Evolutionary conservation across 1,140 invertebrate species (phyloP).

Genomic region (Platorchestia sp.): DNA sequence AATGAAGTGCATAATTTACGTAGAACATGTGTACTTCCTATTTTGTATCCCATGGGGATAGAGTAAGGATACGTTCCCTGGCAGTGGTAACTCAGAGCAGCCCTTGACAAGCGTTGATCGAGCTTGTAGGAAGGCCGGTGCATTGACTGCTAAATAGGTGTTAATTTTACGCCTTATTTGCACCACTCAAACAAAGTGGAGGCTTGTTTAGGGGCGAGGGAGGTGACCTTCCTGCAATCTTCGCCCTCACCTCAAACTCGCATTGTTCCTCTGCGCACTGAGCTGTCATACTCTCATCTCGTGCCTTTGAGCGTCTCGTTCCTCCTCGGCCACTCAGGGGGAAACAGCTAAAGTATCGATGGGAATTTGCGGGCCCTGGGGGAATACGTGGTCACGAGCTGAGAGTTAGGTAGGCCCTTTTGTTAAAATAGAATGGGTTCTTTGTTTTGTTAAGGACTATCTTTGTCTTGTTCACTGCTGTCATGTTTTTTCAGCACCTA

Average conservation of each 20-base stretch:
- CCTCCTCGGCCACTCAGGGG: too few relatives aligned
- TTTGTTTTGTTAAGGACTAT: too few relatives aligned
- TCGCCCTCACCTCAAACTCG: not conserved
- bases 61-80: not conserved
- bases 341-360: too few relatives aligned
- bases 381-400: too few relatives aligned
- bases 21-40: not conserved
- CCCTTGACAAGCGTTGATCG: not conserved
- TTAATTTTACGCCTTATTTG: not conserved
- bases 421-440: too few relatives aligned
- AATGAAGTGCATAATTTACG: not conserved
- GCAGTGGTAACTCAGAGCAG: not conserved
- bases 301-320: not conserved
- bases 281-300: not conserved
- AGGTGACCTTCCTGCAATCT: not conserved
- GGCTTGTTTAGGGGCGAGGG: not conserved
- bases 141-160: slow-evolving; percentile 5
- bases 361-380: too few relatives aligned
- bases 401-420: too few relatives aligned
- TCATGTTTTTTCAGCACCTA: too few relatives aligned
- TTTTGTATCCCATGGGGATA: not conserved
- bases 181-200: not conserved
- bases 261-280: not conserved
- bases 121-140: not conserved
- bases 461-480: too few relatives aligned